Evolutionary conservation across 1,140 invertebrate species (phyloP).

Genomic region (Drosophila pachea): DNA sequence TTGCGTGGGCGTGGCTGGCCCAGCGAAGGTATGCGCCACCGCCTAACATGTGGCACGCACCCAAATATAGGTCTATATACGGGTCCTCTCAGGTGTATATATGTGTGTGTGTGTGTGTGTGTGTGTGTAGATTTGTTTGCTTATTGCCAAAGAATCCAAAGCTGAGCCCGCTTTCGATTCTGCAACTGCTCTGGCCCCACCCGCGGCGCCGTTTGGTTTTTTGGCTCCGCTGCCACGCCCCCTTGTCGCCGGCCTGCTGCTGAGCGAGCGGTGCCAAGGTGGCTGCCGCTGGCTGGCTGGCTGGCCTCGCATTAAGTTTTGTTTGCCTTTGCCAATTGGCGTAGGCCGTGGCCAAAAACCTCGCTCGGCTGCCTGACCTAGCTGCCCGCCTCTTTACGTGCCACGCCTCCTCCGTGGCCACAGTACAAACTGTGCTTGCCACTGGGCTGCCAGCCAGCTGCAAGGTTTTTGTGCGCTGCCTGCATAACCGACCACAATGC

Average conservation of each 20-base stretch:
- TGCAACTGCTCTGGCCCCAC: constrained; percentile 2
- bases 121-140: constrained; percentile 22
- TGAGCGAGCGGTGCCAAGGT: constrained; percentile 25
- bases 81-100: not conserved
- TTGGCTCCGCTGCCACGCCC: constrained; percentile 22
- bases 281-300: constrained; percentile 15
- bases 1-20: constrained; percentile 29
- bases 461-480: constrained; percentile 24
- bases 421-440: not conserved
- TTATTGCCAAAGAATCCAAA: constrained; percentile 5
- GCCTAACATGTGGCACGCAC: not conserved
- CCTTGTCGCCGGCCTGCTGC: not conserved
- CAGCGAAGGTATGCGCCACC: not conserved
- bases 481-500: constrained; percentile 21
- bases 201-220: constrained; percentile 30
- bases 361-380: constrained; percentile 26
- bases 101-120: constrained; percentile 1
- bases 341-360: constrained; percentile 29
- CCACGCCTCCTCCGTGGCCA: not conserved
- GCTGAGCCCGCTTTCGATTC: not conserved
- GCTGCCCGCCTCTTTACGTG: not conserved
- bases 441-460: constrained; percentile 38
- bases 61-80: no score
- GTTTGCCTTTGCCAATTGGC: constrained; percentile 39
- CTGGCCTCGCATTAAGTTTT: constrained; percentile 12